A percentile compares a stretch with the other conserved stretches of the same genome.
phyloP scores from a whole-genome alignment of 2,113 vertebrate genomes.

The Aleadryas rufinucha region DNA sequence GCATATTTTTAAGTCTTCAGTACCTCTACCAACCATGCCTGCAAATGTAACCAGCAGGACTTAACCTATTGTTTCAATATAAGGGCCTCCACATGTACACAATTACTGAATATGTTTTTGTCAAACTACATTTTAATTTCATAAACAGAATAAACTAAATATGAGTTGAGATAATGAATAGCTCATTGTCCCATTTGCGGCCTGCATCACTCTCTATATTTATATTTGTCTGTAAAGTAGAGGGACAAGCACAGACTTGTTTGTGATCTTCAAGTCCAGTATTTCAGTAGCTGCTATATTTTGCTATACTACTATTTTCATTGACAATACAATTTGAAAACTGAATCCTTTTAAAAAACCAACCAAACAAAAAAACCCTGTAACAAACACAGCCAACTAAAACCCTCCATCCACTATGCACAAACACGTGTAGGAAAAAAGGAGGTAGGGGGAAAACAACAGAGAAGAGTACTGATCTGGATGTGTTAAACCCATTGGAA shows the following conservation, averaged over 20 bases:
- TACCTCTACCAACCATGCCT: neutral
- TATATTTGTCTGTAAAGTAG: conserved; percentile 45
- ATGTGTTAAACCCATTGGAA: neutral
- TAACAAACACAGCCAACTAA: neutral
- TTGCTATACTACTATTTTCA: conserved; percentile 31
- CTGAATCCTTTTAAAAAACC: neutral
- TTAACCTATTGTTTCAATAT: neutral
- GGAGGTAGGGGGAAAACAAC: neutral
- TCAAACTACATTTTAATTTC: conserved; percentile 49
- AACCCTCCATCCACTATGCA: neutral
- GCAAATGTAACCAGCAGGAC: neutral
- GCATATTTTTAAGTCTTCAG: neutral
- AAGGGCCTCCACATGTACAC: conserved; percentile 7
- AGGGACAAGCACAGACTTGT: conserved; percentile 72
- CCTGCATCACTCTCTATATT: conserved; percentile 65
- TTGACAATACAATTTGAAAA: neutral
- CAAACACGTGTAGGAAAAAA: neutral
- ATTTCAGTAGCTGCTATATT: conserved; percentile 54
- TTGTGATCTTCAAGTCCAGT: conserved; percentile 51
- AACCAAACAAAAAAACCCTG: neutral
- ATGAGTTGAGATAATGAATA: conserved; percentile 52
- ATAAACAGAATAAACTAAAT: conserved; percentile 58
- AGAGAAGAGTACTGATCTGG: neutral
- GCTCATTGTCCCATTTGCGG: conserved; percentile 42
- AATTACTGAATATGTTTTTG: conserved; percentile 17